Evolutionary conservation across 2,888 invertebrate genomes (phyloP), one percentile per base, ranked within the genome.

Genomic region (Ceraclea dissimilis): DNA sequence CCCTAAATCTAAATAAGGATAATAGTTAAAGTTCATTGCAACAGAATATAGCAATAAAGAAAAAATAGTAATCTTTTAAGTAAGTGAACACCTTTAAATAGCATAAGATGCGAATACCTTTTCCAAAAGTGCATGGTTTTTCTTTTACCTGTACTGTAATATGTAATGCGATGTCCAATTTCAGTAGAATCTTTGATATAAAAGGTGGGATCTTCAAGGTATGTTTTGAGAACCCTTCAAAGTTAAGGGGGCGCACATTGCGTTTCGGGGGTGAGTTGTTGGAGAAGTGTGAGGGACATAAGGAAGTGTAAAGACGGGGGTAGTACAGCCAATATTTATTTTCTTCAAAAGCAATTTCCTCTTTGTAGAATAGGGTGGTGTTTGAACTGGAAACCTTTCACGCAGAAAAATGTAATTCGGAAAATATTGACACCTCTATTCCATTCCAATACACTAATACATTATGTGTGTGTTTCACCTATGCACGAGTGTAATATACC

Each of bases 301-400:
- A 39, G 13, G 39, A 39, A 16, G 39, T 39, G 39, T 39, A 39
- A n/a, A 13, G 26, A 51, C 19, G 55, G 44, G 50, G 20, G 51
- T 46, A 49, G 20, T n/a, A n/a, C n/a, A 59, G 55, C 56, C 57
- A 61, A 61, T 61, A 61, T 61, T 61, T 61, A 61, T 59, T 61
- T 59, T 61, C 52, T 59, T 57, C 61, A 55, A 59, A 56, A 61
- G 57, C 61, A 61, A 61, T 61, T 59, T 61, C 59, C 59, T 61
- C 54, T 52, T 39, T 4, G 26, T 26, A 26, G 26, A 39, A 39
- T 4, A 13, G 39, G 59, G 59, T 58, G 55, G 59, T 61, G 59
- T 61, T 61, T 61, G 51, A 56, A 52, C 39, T 50, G 52, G 55
- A 59, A 61, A 61, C 61, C 61, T 61, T 61, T 61, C 61, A 57